Evolutionary conservation across 2,797 vertebrate genomes (phyloP).

Genomic region (Valencia hispanica): DNA sequence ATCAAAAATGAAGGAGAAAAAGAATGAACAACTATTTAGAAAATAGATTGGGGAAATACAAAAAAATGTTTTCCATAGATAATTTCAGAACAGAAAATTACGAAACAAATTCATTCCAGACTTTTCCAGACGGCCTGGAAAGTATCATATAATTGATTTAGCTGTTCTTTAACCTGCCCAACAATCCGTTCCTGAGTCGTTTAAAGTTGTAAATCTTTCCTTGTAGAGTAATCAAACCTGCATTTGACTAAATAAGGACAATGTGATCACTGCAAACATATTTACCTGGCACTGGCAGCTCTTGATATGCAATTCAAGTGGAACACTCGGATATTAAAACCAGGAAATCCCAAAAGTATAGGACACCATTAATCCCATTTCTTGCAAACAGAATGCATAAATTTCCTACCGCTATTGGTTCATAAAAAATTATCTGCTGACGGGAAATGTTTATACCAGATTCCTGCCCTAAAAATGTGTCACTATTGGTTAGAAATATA

Average conservation of each 20-base stretch:
- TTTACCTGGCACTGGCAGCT: background rate
- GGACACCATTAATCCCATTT: background rate
- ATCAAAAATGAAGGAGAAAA: background rate
- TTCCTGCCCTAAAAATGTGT: background rate
- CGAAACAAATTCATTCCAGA: background rate
- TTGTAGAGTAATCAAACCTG: background rate
- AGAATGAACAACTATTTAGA: too few relatives aligned
- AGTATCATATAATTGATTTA: background rate
- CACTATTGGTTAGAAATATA: background rate
- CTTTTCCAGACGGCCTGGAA: background rate
- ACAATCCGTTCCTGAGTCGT: background rate
- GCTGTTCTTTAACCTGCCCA: background rate
- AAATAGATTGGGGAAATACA: too few relatives aligned
- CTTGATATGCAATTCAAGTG: background rate
- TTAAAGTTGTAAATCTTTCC: background rate
- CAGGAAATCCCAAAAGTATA: background rate
- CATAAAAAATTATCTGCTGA: background rate
- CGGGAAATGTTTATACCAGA: background rate
- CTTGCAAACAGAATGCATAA: background rate
- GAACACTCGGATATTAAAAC: background rate
- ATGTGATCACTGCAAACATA: background rate
- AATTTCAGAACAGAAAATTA: background rate
- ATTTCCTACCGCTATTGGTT: background rate
- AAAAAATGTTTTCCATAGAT: too few relatives aligned
- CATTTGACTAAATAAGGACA: background rate